phyloP scores from a whole-genome alignment of 1,140 invertebrate genomes.

The Chionoecetes opilio region DNA sequence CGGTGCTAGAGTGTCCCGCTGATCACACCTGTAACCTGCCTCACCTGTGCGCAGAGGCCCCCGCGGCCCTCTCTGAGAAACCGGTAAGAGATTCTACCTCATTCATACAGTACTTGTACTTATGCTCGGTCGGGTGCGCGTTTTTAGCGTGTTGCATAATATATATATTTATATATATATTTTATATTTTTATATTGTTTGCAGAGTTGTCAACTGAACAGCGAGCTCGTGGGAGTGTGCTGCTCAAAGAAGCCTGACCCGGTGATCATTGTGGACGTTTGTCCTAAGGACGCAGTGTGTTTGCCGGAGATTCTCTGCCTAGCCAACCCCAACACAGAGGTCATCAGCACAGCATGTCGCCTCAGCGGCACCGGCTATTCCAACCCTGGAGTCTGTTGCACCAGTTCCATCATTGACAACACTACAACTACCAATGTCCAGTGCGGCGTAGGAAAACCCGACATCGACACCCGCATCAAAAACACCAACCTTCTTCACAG shows the following conservation, averaged over 20 bases:
- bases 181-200: background rate
- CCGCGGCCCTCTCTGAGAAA: background rate
- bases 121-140: too few relatives aligned
- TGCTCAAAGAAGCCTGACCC: constrained; percentile 19
- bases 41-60: constrained; percentile 3
- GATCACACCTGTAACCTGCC: background rate
- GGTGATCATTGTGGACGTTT: background rate
- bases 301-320: constrained; percentile 58
- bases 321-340: background rate
- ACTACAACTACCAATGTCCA: background rate
- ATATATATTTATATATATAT: too few relatives aligned
- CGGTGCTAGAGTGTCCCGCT: background rate
- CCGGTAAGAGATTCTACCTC: background rate
- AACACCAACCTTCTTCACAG: constrained; percentile 79
- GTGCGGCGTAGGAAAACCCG: constrained; percentile 58
- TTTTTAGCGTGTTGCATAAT: too few relatives aligned
- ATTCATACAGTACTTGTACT: too few relatives aligned
- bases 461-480: constrained; percentile 46
- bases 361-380: constrained; percentile 46
- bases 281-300: constrained; percentile 57
- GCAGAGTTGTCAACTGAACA: constrained; percentile 32
- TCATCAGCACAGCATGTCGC: background rate
- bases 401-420: background rate
- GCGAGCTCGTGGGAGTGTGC: background rate
- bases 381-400: constrained; percentile 63